Evolutionary conservation across 2,113 vertebrate genomes (phyloP), one percentile per base, ranked within the genome.

Genomic region (Dicentrarchus labrax): DNA sequence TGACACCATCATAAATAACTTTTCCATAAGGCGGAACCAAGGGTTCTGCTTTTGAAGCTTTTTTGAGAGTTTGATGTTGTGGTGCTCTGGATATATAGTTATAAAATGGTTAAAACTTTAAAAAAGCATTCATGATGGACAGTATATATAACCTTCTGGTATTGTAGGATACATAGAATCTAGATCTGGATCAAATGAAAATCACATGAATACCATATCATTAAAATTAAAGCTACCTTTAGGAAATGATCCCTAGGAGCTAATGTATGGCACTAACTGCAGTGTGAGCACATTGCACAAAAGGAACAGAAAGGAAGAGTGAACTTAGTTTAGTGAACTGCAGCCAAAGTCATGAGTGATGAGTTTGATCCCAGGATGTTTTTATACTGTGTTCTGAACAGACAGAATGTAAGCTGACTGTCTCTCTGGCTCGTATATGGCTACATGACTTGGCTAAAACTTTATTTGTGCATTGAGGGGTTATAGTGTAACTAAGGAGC

Each of bases 1-100:
- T 82, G 83, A 86, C 78, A 78, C 72, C 59, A 7, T 60, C 76
- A 71, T 73, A 78, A 85, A 83, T 76, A 79, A 3, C 56, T 45
- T 71, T 51, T 36, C 77, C 66, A 73, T 73, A 39, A 73, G 61
- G 76, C 2, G 39, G 75, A 82, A 66, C 78, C 30, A 30, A 73
- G 70, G 82, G 22, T 17, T 78, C 60, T 70, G 57, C 56, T 76
- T 82, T 75, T 72, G 50, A 76, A 41, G 17, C 48, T 59, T 67
- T 61, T 62, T 43, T 57, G 39, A 59, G 38, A 24, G 21, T 38
- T 74, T 45, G 59, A 79, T 21, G 21, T 57, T 16, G 39, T 45
- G 51, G 39, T n/a, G 74, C 68, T 80, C 48, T 72, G 51, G 57
- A 80, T 78, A 64, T 43, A 56, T 16, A 56, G 16, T 79, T 75